Percentiles rank a stretch among this genome's conserved stretches.
Conservation (phyloP, 2,113 vertebrate genomes). For the Alectura lathami region DNA sequence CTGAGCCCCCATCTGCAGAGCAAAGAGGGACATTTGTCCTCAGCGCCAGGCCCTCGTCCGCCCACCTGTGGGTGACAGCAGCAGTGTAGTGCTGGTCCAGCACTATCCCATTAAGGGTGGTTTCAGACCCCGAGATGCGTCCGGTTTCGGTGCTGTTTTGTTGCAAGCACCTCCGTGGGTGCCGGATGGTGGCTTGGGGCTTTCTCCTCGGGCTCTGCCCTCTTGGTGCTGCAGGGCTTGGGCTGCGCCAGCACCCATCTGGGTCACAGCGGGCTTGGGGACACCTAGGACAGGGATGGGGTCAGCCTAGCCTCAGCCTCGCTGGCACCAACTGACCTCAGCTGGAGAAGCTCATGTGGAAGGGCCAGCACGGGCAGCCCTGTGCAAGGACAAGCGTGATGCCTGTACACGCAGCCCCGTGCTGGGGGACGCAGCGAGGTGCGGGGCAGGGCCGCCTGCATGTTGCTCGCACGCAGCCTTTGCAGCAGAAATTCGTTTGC, state of each 20-base stretch:
- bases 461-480: background rate
- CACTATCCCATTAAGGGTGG: fast-evolving
- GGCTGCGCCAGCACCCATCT: fast-evolving
- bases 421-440: fast-evolving
- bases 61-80: background rate
- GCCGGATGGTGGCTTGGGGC: fast-evolving
- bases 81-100: fast-evolving
- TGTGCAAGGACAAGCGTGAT: fast-evolving
- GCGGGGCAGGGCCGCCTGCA: background rate
- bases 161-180: fast-evolving
- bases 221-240: fast-evolving
- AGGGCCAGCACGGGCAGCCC: background rate
- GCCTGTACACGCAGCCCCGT: fast-evolving
- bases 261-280: background rate
- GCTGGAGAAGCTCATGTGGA: fast-evolving
- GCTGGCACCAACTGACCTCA: fast-evolving
- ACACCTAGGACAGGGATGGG: fast-evolving
- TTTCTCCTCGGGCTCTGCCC: fast-evolving
- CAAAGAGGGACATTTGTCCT: fast-evolving
- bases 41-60: fast-evolving
- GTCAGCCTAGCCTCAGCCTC: background rate
- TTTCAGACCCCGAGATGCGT: fast-evolving
- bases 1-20: fast-evolving
- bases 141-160: fast-evolving
- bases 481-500: background rate